Conservation (phyloP, 2,888 invertebrate species). For the Hyles lineata region DNA sequence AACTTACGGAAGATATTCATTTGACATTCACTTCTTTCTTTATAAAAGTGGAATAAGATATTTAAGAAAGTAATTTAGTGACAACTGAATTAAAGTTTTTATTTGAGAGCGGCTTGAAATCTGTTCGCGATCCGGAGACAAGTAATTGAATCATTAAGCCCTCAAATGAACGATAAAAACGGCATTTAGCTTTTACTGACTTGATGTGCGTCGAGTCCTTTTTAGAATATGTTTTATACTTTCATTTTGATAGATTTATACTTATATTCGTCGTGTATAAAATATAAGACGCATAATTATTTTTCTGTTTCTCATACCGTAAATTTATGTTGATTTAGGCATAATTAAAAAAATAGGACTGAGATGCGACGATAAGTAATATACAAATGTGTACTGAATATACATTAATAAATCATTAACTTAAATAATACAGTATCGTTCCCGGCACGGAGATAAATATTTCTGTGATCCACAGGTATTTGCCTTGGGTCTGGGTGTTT, state of each 20-base stretch:
- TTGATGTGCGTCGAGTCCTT: not conserved
- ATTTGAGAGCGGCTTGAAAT: conserved; percentile 21
- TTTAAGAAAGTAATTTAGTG: not conserved
- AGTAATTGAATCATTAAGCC: conserved; percentile 15
- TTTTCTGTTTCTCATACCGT: no score
- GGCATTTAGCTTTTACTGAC: conserved; percentile 32
- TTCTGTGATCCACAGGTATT: no score
- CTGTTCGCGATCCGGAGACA: conserved; percentile 21
- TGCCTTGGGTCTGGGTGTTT: no score
- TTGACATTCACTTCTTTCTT: not conserved
- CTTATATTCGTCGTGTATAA: not conserved
- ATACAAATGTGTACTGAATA: no score
- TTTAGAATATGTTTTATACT: not conserved
- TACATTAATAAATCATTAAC: no score
- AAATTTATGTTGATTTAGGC: no score
- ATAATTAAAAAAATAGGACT: no score
- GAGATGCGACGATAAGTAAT: no score
- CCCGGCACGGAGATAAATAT: no score
- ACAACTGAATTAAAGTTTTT: conserved; percentile 2
- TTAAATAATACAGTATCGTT: no score
- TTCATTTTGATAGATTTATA: not conserved
- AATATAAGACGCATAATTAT: not conserved
- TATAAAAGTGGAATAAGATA: not conserved
- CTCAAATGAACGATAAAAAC: conserved; percentile 23
- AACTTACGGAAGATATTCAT: not conserved